Base-by-base conservation (phyloP, 2,797 vertebrate species). In the Darevskia nairensis region DNA sequence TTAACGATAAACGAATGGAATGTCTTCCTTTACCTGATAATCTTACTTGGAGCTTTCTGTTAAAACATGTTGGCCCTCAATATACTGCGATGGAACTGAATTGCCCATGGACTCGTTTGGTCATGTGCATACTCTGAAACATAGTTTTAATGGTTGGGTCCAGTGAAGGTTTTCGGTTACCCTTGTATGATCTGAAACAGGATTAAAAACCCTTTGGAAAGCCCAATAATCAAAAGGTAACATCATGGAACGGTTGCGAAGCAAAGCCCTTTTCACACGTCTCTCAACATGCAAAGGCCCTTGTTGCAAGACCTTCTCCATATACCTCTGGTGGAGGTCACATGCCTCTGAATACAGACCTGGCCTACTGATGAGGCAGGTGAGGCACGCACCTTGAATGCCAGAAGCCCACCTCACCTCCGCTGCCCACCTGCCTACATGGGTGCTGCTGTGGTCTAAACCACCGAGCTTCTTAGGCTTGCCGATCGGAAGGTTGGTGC, bases 1-100 rank as follows among this genome's bases (percentile, higher is more conserved):
- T 0, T 68, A 19, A 8, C n/a, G 15, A 88, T 50, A 86, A 92
- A 86, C 25, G 59, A 90, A 39, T 50, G 8, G 59, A 89, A 94
- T 91, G 82, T 50, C 85, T 85, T 32, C 84, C 89, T 55, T 39
- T 83, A 75, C 27, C 32, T 87, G 44, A 41, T 66, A 87, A 72
- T 1, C n/a, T 35, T 90, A 86, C 6, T 76, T 35, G 88, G 59
- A 90, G 78, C 41, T 82, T 46, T 91, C 35, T 76, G 64, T 69
- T 44, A 79, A 84, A 88, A 81, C 25, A 15, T 4, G 32, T 72
- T 44, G 55, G 27, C 55, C n/a, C 8, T 32, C 50, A 35, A 8
- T 44, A 61, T 29, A 19, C 13, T 39, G 13, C 2, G 8, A 29
- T 61, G 80, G 13, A 35, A 23, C 72, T 21, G 7, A 82, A 82